These are phyloP conservation scores for Solea solea DNA, from an alignment of 2,113 vertebrate genomes.

Conservation along the genomic window DNA sequence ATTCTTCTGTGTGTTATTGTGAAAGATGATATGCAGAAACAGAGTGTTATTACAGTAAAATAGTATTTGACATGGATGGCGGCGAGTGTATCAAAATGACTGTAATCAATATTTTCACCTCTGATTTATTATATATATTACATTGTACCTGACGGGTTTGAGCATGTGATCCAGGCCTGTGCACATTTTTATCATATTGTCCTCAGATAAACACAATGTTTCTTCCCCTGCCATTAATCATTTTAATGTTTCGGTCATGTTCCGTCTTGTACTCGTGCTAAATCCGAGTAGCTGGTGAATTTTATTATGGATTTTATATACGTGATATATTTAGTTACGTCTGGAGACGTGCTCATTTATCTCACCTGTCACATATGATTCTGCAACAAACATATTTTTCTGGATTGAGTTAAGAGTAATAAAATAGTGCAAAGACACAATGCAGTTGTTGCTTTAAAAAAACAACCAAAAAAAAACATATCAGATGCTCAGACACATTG, in stretches of 20 bases:
- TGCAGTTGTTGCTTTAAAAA: background rate
- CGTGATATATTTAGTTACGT: slow-evolving; percentile 27
- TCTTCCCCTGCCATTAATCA: slow-evolving; percentile 27
- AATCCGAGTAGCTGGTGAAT: slow-evolving; percentile 8
- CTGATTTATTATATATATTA: background rate
- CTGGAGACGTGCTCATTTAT: slow-evolving; percentile 16
- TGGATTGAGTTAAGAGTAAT: slow-evolving; percentile 8
- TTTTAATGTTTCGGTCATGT: background rate
- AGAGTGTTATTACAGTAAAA: too few relatives aligned
- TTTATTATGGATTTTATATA: slow-evolving; percentile 50
- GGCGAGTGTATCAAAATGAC: background rate
- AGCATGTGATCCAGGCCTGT: background rate
- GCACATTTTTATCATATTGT: slow-evolving; percentile 8
- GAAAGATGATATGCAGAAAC: too few relatives aligned
- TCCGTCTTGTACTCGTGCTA: slow-evolving; percentile 26
- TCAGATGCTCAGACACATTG: slow-evolving; percentile 1
- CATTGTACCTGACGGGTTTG: background rate
- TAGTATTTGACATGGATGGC: background rate
- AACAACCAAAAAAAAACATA: background rate
- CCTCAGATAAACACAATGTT: slow-evolving; percentile 20
- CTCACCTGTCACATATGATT: slow-evolving; percentile 26
- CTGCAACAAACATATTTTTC: background rate
- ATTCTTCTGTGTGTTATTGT: too few relatives aligned
- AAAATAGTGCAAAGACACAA: slow-evolving; percentile 1
- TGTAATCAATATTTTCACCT: background rate